Evolutionary conservation across 2,888 invertebrate species (phyloP), one percentile per base, ranked within the genome.

Genomic region (Axea sp.): DNA sequence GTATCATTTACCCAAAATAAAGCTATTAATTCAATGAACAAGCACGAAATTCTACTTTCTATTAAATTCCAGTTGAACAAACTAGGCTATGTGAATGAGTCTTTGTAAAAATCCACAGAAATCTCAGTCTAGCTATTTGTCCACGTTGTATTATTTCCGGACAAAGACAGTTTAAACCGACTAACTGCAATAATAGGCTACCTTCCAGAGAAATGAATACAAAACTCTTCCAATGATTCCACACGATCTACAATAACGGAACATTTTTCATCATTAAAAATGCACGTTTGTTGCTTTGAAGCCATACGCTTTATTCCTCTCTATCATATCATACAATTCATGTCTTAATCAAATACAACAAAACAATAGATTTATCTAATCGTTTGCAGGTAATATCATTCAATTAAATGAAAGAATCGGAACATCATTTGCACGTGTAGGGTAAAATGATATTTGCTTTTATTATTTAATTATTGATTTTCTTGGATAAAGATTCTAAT

Each of bases 301-400:
- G 33, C 9, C 33, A 49, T 24, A 33, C n/a, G n/a, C 12, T 22
- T 33, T 22, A 49, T 49, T 49, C 33, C 14, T 22, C 33, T n/a
- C 12, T 24, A 22, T 9, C 17, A 15, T 2, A 2, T 2, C 14
- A 15, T 8, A 15, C 33, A n/a, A 31, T 6, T n/a, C 19, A 17
- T 2, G 11, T 11, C 11, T 31, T 15, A 22, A 12, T 4, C 9
- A 49, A 15, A 33, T 3, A n/a, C 33, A 26, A 17, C 12, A 22
- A 19, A 49, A n/a, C n/a, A n/a, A n/a, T n/a, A n/a, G n/a, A n/a
- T n/a, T n/a, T n/a, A n/a, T n/a, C n/a, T n/a, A n/a, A n/a, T n/a
- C n/a, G n/a, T n/a, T n/a, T n/a, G n/a, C n/a, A n/a, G n/a, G n/a
- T n/a, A n/a, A n/a, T n/a, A n/a, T n/a, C n/a, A n/a, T n/a, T n/a